Base-by-base conservation (phyloP, 2,113 vertebrate species). In the Equus quagga region DNA sequence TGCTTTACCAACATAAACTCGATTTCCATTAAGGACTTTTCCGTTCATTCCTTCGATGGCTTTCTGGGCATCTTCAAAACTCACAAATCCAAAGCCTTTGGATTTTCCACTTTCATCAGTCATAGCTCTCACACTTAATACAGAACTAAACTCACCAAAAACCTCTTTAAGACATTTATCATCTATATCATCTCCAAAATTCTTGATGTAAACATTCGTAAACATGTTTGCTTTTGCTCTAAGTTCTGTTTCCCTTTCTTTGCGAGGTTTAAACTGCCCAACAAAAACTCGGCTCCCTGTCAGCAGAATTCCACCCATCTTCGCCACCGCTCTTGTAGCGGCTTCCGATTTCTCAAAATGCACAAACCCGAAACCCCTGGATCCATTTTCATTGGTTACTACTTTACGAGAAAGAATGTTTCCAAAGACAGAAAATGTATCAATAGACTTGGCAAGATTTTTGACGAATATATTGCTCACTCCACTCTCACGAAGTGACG, bases 11-110 rank as follows among this genome's bases (percentile, higher is more conserved):
- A 93, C 54, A 58, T 88, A 75, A 80, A 97, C 17, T 21, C 87
- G 31, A 78, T 64, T 91, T 41, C 64, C 75, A 21, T 93, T 82
- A 58, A 93, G 33, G 28, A 76, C 44, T 23, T 86, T 78, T 49
- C 65, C 72, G 58, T 80, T 91, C 46, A 80, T 79, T 58, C 3
- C 23, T 60, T 41, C 44, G 36, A 54, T 21, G 54, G 49, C 99
- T 98, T 99, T 99, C 72, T 99, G 99, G 49, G 99, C 99, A 97
- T 99, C 99, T 98, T 99, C 99, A 0, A 99, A 99, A 97, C 99
- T 99, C 95, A 99, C 99, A 13, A 99, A 99, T 70, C 99, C 99
- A 85, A 99, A 99, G 92, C 99, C 99, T 98, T 99, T 99, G 91
- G 99, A 99, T 98, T 99, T 99, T 88, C 99, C 99, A 81, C 98